phyloP scores from a whole-genome alignment of 2,797 vertebrate species.

The Liasis olivaceus region DNA sequence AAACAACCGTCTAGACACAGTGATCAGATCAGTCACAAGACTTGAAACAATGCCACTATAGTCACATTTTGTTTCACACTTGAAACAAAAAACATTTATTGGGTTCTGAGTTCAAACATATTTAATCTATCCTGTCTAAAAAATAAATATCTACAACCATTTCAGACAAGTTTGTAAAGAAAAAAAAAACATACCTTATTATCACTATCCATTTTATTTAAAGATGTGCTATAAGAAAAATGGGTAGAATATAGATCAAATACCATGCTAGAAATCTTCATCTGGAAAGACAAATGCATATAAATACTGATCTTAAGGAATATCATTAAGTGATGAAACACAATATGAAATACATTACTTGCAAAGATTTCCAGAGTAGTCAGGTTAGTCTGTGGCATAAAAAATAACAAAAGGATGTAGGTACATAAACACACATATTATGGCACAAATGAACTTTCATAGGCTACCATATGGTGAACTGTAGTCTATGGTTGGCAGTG shows the following conservation, averaged over 20 bases:
- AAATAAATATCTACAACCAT: not conserved
- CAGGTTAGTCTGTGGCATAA: not conserved
- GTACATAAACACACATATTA: not conserved
- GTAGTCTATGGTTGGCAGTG: not conserved
- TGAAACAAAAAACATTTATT: not conserved
- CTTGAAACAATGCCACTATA: not conserved
- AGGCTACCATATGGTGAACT: not conserved
- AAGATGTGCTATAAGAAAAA: conserved; percentile 62
- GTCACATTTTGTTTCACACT: not conserved
- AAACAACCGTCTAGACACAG: not conserved
- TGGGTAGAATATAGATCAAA: not conserved
- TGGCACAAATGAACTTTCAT: not conserved
- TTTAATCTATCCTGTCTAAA: not conserved
- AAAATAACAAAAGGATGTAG: not conserved
- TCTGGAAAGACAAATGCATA: not conserved
- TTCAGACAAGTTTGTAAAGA: conserved; percentile 3
- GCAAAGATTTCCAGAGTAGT: not conserved
- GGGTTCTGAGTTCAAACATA: not conserved
- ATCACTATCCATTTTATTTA: conserved; percentile 57
- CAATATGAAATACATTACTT: not conserved
- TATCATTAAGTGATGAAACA: not conserved
- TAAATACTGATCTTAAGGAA: not conserved
- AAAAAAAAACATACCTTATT: conserved; percentile 68
- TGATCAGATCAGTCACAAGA: not conserved
- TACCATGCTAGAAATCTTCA: not conserved